phyloP scores from a whole-genome alignment of 2,888 invertebrate species.

The Lasius fuliginosus region DNA sequence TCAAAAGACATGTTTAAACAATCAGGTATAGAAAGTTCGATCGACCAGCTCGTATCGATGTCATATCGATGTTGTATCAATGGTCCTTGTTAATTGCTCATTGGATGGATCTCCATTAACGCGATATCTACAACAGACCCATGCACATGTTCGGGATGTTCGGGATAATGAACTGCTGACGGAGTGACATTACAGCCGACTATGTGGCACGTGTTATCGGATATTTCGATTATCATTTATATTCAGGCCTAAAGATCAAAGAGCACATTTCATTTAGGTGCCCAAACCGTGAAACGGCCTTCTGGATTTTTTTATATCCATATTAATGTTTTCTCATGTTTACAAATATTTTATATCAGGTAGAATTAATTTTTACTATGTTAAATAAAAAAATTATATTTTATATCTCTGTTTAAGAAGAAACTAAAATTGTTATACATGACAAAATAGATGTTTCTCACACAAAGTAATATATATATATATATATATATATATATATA shows the following conservation, averaged over 20 bases:
- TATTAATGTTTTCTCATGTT: not conserved
- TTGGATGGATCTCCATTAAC: conserved; percentile 43
- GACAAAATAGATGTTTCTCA: not conserved
- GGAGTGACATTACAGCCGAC: conserved; percentile 24
- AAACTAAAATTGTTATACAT: not conserved
- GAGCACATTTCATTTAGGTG: conserved; percentile 14
- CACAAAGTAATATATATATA: no score
- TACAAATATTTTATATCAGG: not conserved
- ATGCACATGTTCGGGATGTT: conserved; percentile 42
- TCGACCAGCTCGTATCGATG: not conserved
- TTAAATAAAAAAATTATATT: not conserved
- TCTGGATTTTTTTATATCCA: not conserved
- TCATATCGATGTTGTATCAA: conserved; percentile 10
- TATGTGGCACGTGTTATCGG: conserved; percentile 18
- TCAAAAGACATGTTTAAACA: not conserved
- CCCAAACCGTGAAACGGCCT: not conserved
- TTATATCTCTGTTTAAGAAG: not conserved
- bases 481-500: not conserved
- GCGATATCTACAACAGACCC: conserved; percentile 20
- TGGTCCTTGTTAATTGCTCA: conserved; percentile 35
- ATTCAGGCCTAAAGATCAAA: conserved; percentile 37
- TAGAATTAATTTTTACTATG: not conserved
- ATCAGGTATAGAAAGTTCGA: not conserved
- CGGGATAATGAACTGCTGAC: conserved; percentile 44
- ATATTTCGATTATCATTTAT: conserved; percentile 41